Conservation (phyloP, 2,888 invertebrate genomes). For the Hypselothyrea guttata region DNA sequence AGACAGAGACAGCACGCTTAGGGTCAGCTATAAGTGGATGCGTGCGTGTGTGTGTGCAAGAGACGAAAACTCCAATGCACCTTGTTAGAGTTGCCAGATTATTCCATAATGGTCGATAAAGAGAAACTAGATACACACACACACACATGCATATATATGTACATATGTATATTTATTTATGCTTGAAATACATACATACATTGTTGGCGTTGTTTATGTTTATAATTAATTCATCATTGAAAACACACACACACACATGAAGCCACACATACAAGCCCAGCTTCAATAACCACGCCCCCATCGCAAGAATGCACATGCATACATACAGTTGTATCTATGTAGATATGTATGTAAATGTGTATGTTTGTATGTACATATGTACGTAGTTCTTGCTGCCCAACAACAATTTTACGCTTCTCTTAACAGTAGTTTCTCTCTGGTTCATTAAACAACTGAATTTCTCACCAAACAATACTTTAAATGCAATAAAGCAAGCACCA, state of each 20-base stretch:
- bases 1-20: too few species aligned
- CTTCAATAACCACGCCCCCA: too few species aligned
- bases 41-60: constrained; percentile 2
- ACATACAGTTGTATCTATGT: constrained; percentile 13
- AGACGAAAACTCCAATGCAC: constrained; percentile 43
- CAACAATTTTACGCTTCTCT: constrained; percentile 2
- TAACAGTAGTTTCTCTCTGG: too few species aligned
- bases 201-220: constrained; percentile 45
- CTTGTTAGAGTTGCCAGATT: constrained; percentile 40
- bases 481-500: constrained; percentile 1
- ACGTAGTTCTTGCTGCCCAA: constrained; percentile 16
- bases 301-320: constrained; percentile 1
- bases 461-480: not conserved
- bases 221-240: constrained; percentile 20
- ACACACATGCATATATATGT: not conserved
- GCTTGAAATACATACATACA: not conserved
- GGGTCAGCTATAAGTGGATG: constrained; percentile 5
- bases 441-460: not conserved
- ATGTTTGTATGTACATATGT: constrained; percentile 16
- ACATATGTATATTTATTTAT: not conserved
- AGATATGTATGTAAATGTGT: not conserved
- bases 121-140: not conserved
- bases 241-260: constrained; percentile 31
- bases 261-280: too few species aligned
- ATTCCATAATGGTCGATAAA: not conserved